Conservation (phyloP, 2,113 vertebrate species). For the Corythoichthys intestinalis region DNA sequence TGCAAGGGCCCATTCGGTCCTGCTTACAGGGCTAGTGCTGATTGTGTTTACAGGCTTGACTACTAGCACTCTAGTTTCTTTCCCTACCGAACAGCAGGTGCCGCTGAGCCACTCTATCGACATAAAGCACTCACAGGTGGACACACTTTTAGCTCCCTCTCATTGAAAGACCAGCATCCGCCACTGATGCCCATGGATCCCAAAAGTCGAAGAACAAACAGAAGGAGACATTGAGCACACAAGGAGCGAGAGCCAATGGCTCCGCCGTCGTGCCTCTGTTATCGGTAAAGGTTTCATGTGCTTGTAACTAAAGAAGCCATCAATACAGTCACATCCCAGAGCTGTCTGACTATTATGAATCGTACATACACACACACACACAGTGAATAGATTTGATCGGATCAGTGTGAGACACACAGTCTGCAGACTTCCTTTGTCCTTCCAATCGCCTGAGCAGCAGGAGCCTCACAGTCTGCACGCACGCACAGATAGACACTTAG, state of each 20-base stretch:
- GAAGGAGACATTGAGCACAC: slow-evolving; percentile 4
- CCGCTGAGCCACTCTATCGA: too few species aligned
- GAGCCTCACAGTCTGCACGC: slow-evolving; percentile 60
- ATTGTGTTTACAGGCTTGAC: too few species aligned
- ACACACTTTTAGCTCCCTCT: too few species aligned
- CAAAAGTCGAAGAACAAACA: neutral
- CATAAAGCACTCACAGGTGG: too few species aligned
- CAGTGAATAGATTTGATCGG: slow-evolving; percentile 57
- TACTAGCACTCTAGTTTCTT: too few species aligned
- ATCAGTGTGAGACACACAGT: slow-evolving; percentile 63
- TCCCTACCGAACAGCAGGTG: too few species aligned
- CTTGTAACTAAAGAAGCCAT: slow-evolving; percentile 49
- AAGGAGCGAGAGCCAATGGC: slow-evolving; percentile 21
- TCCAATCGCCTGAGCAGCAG: slow-evolving; percentile 47
- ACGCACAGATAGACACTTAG: slow-evolving; percentile 35
- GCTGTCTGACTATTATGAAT: slow-evolving; percentile 10
- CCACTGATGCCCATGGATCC: neutral
- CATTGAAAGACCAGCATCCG: too few species aligned
- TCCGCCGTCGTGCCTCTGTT: slow-evolving; percentile 39
- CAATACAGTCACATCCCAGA: slow-evolving; percentile 39
- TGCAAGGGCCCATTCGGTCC: too few species aligned
- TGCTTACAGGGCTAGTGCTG: too few species aligned
- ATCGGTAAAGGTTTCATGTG: slow-evolving; percentile 43
- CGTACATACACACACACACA: slow-evolving; percentile 29
- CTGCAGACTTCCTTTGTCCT: slow-evolving; percentile 68